These are phyloP conservation scores for Alexandromys oeconomus DNA, from an alignment of 2,797 vertebrate genomes.

Conservation along the genomic window DNA sequence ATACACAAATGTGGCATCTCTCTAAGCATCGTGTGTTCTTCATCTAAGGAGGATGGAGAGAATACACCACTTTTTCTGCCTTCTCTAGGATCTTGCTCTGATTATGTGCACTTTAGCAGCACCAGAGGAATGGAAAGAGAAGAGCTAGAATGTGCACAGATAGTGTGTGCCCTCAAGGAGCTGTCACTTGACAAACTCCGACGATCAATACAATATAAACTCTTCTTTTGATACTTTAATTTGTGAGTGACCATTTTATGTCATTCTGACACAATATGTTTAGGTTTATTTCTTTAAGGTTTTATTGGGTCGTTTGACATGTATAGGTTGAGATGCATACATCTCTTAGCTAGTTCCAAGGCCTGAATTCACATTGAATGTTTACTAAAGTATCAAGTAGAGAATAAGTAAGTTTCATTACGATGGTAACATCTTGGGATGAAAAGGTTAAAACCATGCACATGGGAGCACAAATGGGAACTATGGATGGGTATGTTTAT, in stretches of 20 bases:
- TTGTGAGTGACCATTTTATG: not conserved
- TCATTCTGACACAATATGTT: not conserved
- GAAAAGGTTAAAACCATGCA: not conserved
- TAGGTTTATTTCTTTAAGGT: not conserved
- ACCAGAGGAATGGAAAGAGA: not conserved
- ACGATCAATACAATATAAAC: not conserved
- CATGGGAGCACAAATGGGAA: not conserved
- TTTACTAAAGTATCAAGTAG: slow-evolving; percentile 17
- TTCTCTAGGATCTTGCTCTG: not conserved
- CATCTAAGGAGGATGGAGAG: not conserved
- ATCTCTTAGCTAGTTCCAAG: not conserved
- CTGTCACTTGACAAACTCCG: not conserved
- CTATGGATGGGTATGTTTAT: not conserved
- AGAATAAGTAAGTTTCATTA: slow-evolving; percentile 18
- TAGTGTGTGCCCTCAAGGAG: not conserved
- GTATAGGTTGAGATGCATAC: not conserved
- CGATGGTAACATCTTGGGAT: slow-evolving; percentile 22
- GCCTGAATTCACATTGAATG: not conserved
- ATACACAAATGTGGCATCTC: not conserved
- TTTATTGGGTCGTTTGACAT: not conserved
- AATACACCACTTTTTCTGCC: not conserved
- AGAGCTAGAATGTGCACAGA: not conserved
- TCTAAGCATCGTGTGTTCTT: not conserved
- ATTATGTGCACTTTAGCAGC: not conserved
- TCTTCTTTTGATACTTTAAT: not conserved